phyloP scores from a whole-genome alignment of 2,888 invertebrate species.

The Caenorhabditis plicata region DNA sequence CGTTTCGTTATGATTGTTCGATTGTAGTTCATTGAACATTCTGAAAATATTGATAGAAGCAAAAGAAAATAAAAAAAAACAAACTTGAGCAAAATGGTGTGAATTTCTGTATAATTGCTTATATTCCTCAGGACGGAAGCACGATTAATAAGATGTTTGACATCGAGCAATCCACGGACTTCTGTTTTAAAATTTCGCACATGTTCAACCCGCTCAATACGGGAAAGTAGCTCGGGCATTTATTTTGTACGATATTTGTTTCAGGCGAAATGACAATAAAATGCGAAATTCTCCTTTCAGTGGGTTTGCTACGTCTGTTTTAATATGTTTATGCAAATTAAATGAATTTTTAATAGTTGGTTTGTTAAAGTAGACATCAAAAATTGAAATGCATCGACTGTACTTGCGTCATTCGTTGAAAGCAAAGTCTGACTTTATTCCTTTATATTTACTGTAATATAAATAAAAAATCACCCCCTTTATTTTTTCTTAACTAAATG shows the following conservation, averaged over 20 bases:
- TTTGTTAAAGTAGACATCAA: too few relatives aligned
- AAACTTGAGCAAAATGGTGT: conserved; percentile 36
- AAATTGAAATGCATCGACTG: too few relatives aligned
- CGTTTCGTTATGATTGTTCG: conserved; percentile 20
- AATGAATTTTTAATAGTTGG: too few relatives aligned
- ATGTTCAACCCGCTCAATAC: conserved; percentile 30
- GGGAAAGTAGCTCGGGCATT: conserved; percentile 28
- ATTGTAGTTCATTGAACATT: conserved; percentile 23
- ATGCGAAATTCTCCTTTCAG: too few relatives aligned
- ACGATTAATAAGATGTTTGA: conserved; percentile 46
- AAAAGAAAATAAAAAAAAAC: not conserved
- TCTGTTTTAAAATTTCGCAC: conserved; percentile 34
- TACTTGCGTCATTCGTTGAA: too few relatives aligned
- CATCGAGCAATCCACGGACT: conserved; percentile 50
- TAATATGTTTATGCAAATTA: too few relatives aligned
- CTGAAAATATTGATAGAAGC: conserved; percentile 10
- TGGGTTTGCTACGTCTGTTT: too few relatives aligned
- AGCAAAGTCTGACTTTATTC: too few relatives aligned
- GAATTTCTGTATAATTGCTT: conserved; percentile 36
- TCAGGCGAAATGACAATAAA: too few relatives aligned
- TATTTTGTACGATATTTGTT: conserved; percentile 2
- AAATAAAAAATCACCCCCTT: too few relatives aligned
- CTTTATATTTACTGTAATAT: too few relatives aligned
- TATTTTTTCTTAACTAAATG: too few relatives aligned
- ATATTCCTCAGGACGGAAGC: conserved; percentile 41